Evolutionary conservation across 2,113 vertebrate genomes (phyloP), one percentile per base, ranked within the genome.

Genomic region (Baryphthengus martii): DNA sequence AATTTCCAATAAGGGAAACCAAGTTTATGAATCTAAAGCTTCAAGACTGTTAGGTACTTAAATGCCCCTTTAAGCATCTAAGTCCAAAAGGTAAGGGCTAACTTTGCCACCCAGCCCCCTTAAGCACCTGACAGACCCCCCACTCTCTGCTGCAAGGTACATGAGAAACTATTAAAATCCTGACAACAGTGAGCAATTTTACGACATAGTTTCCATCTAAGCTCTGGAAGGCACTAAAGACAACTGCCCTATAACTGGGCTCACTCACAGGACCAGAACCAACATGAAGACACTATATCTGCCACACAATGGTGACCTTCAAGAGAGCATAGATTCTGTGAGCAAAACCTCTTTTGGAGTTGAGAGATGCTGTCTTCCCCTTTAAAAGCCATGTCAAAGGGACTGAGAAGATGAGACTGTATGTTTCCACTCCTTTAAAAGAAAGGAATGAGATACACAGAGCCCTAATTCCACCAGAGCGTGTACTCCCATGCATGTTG

Each of bases 271-370:
- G n/a, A 86, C n/a, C 13, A 86, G 45, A 83, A 77, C 12, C n/a
- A 79, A 39, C 19, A 26, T 1, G 0, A 74, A 39, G 42, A 21
- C n/a, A n/a, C n/a, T n/a, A n/a, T n/a, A n/a, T n/a, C 13, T 52
- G 50, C 10, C 47, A 24, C 20, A 35, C 16, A 73, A 37, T 3
- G 4, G 33, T 16, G 17, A 16, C 13, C 39, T 53, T 21, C 0
- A 0, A 76, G n/a, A 76, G 8, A 52, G 4, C 0, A 2, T 1
- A 20, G 49, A 17, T 52, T 79, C 35, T 17, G 13, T 13, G 19
- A 83, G 18, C 17, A 56, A 68, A 17, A 44, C 26, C n/a, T 21
- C 39, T 80, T 89, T 26, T 20, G 8, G n/a, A 58, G 17, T 0
- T 21, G 21, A 66, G 21, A 88, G 28, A 17, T 29, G 24, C 11